phyloP scores from a whole-genome alignment of 2,797 vertebrate species.

The Hafferia zeledoni region DNA sequence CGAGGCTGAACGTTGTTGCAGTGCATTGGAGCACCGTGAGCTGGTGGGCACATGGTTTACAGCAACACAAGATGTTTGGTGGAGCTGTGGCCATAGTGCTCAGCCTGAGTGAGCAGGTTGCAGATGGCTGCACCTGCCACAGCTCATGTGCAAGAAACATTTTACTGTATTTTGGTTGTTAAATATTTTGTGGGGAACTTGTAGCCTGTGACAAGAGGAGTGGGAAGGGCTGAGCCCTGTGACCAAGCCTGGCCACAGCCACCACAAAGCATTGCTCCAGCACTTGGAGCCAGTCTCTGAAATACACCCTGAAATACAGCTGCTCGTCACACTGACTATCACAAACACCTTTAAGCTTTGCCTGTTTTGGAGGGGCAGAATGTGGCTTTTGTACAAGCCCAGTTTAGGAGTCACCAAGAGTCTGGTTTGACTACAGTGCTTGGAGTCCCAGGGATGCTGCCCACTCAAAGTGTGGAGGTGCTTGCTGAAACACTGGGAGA shows the following conservation, averaged over 20 bases:
- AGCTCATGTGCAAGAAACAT: neutral
- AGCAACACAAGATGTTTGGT: neutral
- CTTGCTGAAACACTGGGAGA: neutral
- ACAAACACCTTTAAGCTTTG: neutral
- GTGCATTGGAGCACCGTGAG: rapidly evolving
- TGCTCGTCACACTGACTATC: neutral
- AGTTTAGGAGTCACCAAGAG: neutral
- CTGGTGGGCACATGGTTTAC: neutral
- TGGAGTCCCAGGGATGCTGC: rapidly evolving
- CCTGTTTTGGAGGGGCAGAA: neutral
- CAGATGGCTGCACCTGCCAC: neutral
- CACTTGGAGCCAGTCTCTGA: neutral
- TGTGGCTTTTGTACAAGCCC: neutral
- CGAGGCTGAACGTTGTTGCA: neutral
- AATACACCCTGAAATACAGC: neutral
- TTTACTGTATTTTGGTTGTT: neutral
- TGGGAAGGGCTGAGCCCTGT: neutral
- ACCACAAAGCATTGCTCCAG: neutral
- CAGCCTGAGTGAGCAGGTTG: neutral
- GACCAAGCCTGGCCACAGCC: neutral
- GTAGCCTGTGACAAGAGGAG: neutral
- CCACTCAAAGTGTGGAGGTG: neutral
- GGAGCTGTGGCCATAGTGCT: neutral
- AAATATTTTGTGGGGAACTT: neutral
- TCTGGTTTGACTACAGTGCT: neutral